These are phyloP conservation scores for Lutjanus argentimaculatus DNA, from an alignment of 2,797 vertebrate genomes.

Conservation along the genomic window DNA sequence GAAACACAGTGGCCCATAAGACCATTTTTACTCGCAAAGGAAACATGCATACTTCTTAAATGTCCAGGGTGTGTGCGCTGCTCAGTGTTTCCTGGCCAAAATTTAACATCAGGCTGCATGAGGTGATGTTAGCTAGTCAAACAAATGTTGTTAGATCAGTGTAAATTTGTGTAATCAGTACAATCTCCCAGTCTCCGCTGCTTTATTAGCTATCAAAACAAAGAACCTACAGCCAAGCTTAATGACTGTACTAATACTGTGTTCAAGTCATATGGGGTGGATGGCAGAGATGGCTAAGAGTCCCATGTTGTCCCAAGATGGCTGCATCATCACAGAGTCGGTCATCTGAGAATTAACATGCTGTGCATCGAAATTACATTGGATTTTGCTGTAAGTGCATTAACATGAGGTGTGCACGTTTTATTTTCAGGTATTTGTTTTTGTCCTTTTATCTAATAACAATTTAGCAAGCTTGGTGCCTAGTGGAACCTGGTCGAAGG, in stretches of 20 bases:
- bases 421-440: no score
- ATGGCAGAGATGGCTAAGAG: neutral
- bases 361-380: no score
- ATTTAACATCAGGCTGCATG: constrained; percentile 2
- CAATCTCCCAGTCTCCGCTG: neutral
- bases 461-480: no score
- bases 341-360: neutral
- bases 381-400: no score
- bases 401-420: no score
- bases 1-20: constrained; percentile 38
- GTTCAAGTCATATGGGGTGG: neutral
- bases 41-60: neutral
- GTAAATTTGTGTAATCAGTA: neutral
- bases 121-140: neutral
- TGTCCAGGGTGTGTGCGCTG: neutral
- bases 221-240: neutral
- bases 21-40: constrained; percentile 36
- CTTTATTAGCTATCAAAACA: neutral
- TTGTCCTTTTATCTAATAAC: no score
- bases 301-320: neutral
- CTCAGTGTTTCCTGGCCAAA: constrained; percentile 1
- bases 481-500: no score
- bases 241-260: neutral
- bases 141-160: neutral
- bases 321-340: neutral